Percentiles rank a stretch among this genome's conserved stretches.
Conservation (phyloP, 2,888 invertebrate genomes). For the Dorcus hopei region DNA sequence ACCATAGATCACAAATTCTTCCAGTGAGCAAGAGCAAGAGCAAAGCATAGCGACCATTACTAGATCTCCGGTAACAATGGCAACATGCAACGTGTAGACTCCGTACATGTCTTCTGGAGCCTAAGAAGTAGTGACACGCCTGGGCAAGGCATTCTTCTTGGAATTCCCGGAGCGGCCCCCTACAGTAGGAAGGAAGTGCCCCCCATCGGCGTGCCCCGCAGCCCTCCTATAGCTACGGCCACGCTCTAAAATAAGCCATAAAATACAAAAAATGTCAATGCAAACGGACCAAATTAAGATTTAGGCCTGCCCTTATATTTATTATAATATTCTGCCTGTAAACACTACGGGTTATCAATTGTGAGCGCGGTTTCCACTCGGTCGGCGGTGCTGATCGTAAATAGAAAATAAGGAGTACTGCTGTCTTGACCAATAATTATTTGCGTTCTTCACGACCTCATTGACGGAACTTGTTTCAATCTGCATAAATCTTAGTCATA, state of each 20-base stretch:
- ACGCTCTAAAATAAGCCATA: conserved; percentile 34
- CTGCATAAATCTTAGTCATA: too few relatives aligned
- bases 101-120: conserved; percentile 15
- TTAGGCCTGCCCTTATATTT: conserved; percentile 26
- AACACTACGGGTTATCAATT: conserved; percentile 48
- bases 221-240: conserved; percentile 11
- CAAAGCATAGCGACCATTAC: conserved; percentile 22
- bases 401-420: conserved; percentile 39
- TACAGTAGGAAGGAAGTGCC: conserved; percentile 36
- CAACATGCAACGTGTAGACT: conserved; percentile 23
- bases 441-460: conserved; percentile 19
- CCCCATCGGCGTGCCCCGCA: conserved; percentile 19
- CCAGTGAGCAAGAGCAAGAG: conserved; percentile 8
- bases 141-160: conserved; percentile 25
- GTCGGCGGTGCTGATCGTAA: conserved; percentile 41
- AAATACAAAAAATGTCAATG: conserved; percentile 38
- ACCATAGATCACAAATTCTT: conserved; percentile 26
- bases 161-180: conserved; percentile 31
- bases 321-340: conserved; percentile 39
- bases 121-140: conserved; percentile 25
- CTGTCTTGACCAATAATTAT: conserved; percentile 46
- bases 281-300: conserved; percentile 32
- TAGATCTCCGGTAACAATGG: conserved; percentile 26
- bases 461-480: not conserved
- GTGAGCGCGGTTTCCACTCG: conserved; percentile 38